Percentiles rank a stretch among this genome's conserved stretches.
Evolutionary conservation across 2,113 vertebrate genomes (phyloP).

Genomic region (Amia ocellicauda): DNA sequence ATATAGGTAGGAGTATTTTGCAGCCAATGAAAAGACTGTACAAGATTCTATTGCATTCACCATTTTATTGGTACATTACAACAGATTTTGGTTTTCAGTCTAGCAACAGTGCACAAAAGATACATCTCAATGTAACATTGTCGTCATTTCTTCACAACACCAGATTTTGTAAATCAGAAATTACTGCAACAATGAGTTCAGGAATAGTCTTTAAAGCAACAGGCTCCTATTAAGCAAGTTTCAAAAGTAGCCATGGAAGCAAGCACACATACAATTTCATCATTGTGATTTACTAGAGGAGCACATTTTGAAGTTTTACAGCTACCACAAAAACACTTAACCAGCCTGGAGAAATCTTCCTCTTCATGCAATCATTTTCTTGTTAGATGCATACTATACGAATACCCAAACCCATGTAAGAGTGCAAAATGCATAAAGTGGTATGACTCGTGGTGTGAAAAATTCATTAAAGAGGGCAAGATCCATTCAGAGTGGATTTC

Average conservation of each 20-base stretch:
- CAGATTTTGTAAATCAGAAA: not conserved
- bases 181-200: not conserved
- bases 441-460: too few species aligned
- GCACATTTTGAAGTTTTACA: not conserved
- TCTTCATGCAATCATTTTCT: too few species aligned
- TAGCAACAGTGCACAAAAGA: not conserved
- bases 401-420: too few species aligned
- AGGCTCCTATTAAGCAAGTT: not conserved
- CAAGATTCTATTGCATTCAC: too few species aligned
- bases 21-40: too few species aligned
- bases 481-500: too few species aligned
- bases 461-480: too few species aligned
- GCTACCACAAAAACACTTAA: not conserved
- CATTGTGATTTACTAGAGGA: not conserved
- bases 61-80: too few species aligned
- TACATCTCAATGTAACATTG: not conserved
- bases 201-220: not conserved
- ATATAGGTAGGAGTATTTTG: too few species aligned
- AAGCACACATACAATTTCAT: not conserved
- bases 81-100: too few species aligned
- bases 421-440: too few species aligned
- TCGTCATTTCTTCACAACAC: not conserved
- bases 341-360: not conserved
- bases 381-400: too few species aligned
- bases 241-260: constrained; percentile 5